These are phyloP conservation scores for Orchestia grillus DNA, from an alignment of 1,140 invertebrate genomes.

Conservation along the genomic window DNA sequence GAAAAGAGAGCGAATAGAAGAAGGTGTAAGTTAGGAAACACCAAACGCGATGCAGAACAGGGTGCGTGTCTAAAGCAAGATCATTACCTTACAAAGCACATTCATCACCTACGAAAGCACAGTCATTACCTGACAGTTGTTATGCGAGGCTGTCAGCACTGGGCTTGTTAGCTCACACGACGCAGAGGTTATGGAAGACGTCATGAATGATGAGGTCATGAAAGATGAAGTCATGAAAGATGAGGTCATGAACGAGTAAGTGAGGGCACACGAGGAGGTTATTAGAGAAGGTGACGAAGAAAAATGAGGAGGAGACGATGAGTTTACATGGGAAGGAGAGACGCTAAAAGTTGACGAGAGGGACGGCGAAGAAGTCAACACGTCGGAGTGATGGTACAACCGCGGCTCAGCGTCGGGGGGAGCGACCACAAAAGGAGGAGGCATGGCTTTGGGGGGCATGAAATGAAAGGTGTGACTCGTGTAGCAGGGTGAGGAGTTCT, in stretches of 20 bases:
- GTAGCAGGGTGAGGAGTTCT: background rate
- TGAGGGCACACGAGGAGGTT: background rate
- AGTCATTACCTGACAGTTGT: constrained; percentile 39
- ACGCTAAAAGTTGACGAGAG: background rate
- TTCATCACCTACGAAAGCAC: background rate
- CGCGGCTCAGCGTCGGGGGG: background rate
- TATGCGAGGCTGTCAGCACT: background rate
- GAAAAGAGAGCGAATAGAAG: background rate
- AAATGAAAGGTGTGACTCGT: constrained; percentile 18
- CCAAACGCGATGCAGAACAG: background rate
- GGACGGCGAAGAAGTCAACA: background rate
- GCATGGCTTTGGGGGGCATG: constrained; percentile 37
- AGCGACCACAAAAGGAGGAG: background rate
- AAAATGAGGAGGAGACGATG: background rate
- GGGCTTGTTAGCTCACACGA: constrained; percentile 38
- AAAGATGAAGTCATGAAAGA: constrained; percentile 16
- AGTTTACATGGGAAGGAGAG: background rate
- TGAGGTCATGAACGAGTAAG: constrained; percentile 9
- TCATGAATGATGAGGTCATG: constrained; percentile 48
- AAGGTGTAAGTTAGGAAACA: background rate
- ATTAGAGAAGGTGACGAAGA: constrained; percentile 32
- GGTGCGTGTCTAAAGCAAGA: background rate
- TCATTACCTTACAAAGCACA: background rate
- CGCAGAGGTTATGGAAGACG: constrained; percentile 16
- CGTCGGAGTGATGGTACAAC: background rate